Percentiles rank a stretch among this genome's conserved stretches.
phyloP scores from a whole-genome alignment of 1,140 invertebrate species.

The Popillia japonica region DNA sequence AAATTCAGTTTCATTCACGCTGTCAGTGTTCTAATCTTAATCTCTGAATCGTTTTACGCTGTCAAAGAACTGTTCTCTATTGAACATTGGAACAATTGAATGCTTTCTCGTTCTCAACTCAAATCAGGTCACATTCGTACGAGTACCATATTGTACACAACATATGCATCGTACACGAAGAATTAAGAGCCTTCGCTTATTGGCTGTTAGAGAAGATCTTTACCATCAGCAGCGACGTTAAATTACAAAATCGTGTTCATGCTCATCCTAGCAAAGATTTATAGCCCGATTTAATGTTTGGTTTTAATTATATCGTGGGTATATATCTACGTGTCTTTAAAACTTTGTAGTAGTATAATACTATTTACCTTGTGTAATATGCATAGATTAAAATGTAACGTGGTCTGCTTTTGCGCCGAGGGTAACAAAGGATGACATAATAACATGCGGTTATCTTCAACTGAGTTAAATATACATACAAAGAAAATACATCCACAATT shows the following conservation, averaged over 20 bases:
- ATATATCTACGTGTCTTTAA: not conserved
- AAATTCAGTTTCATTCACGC: no score
- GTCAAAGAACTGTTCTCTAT: not conserved
- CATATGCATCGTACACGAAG: not conserved
- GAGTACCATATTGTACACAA: not conserved
- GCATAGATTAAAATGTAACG: slow-evolving; percentile 11
- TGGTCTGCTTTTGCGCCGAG: not conserved
- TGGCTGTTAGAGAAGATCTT: not conserved
- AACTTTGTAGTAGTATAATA: not conserved
- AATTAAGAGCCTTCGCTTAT: not conserved
- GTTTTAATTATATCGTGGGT: slow-evolving; percentile 14
- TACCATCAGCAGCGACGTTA: not conserved
- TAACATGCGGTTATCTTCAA: no score
- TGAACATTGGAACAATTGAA: slow-evolving; percentile 7
- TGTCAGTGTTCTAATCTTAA: no score
- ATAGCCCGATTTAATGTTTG: not conserved
- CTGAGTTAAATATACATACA: no score
- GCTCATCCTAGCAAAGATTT: not conserved
- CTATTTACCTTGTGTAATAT: slow-evolving; percentile 15
- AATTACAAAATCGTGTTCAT: slow-evolving; percentile 10
- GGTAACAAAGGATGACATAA: not conserved
- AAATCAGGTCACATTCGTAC: not conserved
- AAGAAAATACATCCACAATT: no score
- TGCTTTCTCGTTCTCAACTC: not conserved
- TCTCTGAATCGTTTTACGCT: no score